Evolutionary conservation across 2,888 invertebrate genomes (phyloP), one percentile per base, ranked within the genome.

Genomic region (Peribatodes rhomboidaria): DNA sequence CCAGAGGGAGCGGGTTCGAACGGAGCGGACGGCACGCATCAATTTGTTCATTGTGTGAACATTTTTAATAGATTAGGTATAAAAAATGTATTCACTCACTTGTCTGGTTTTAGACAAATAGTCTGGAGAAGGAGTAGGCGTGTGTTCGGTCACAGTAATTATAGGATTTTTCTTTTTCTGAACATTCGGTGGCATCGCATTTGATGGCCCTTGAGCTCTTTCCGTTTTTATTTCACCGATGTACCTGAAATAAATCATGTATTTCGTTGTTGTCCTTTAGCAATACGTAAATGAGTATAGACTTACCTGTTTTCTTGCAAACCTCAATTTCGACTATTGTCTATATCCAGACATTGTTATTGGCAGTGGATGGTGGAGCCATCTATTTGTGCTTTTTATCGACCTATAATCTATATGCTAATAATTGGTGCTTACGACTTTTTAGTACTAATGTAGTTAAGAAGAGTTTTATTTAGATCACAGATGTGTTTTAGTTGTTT

Each of bases 91-190:
- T 18, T n/a, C 53, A 50, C 70, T 72, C 72, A 90, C 92, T 73
- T 90, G 97, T 92, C 97, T 94, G 0, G 94, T 93, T 80, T 96
- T 95, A 0, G 92, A 90, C 72, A 97, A 94, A 80, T 96, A 97
- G 84, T 98, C 98, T 0, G 98, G 98, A 0, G 98, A 98, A 0
- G 98, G 98, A 4, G 97, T 96, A 0, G 98, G 98, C 0, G 98
- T 98, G 81, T 99, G 98, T 82, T 99, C 98, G 0, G 99, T 99
- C 9, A 99, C 98, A 0, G 98, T 99, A 64, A 99, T 99, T 58
- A 99, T 99, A 0, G 99, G 99, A 89, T 98, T 98, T 59, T 97
- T 96, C 67, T 97, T 96, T 71, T 96, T 96, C 76, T 95, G 95
- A 52, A 88, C 72, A 59, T 88, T 85, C 7, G 87, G 81, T 0